These are phyloP conservation scores for Platygyra sinensis DNA, from an alignment of 64 coral and sea anemone species.

Conservation along the genomic window DNA sequence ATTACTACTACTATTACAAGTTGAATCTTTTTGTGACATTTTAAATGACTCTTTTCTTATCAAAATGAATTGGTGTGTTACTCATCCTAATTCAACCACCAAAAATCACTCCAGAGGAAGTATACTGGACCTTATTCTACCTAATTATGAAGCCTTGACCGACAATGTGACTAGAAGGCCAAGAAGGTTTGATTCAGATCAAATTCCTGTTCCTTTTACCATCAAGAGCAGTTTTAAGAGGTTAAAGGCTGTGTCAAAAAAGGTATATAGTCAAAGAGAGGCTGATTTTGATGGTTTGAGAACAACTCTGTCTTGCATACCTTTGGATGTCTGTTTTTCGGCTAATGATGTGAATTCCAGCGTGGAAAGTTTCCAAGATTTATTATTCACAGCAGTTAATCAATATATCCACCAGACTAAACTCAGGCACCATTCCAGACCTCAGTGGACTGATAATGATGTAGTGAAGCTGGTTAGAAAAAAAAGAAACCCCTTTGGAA, in stretches of 20 bases:
- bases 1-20: too few species aligned
- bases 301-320: slow-evolving; percentile 53
- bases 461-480: slow-evolving; percentile 47
- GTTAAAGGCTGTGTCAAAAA: slow-evolving; percentile 46
- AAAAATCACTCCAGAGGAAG: not conserved
- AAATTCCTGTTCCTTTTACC: slow-evolving; percentile 59
- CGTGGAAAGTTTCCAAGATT: slow-evolving; percentile 49
- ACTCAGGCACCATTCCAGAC: slow-evolving; percentile 61
- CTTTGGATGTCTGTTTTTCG: slow-evolving; percentile 60
- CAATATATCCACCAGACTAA: not conserved
- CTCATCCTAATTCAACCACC: slow-evolving; percentile 10
- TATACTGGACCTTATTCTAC: slow-evolving; percentile 37
- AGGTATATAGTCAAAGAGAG: slow-evolving; percentile 56
- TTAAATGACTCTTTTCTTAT: slow-evolving; percentile 54
- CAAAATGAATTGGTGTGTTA: slow-evolving; percentile 28
- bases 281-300: slow-evolving; percentile 73
- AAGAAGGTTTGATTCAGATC: slow-evolving; percentile 50
- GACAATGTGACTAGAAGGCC: slow-evolving; percentile 30
- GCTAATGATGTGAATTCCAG: slow-evolving; percentile 36
- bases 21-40: slow-evolving; percentile 55
- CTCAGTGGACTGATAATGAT: slow-evolving; percentile 44
- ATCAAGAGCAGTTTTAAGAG: slow-evolving; percentile 57
- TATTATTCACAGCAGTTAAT: slow-evolving; percentile 19
- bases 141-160: slow-evolving; percentile 62
- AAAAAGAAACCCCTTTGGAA: slow-evolving; percentile 44